Conservation (phyloP, 2,888 invertebrate genomes). For the Willowsia nigromaculata region DNA sequence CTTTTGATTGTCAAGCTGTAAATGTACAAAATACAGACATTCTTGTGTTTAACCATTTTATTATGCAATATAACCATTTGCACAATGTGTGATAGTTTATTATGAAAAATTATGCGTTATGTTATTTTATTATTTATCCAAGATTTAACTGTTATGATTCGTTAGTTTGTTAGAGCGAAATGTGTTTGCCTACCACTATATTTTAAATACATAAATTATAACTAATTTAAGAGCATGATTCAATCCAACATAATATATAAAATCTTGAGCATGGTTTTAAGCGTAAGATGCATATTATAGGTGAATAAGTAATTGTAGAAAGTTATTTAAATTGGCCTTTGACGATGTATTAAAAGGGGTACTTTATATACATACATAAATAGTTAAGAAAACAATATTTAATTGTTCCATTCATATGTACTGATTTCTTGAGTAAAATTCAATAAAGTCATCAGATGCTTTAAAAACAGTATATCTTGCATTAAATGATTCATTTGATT, state of each 20-base stretch:
- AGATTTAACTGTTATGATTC: too few relatives aligned
- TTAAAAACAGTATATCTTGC: constrained; percentile 20
- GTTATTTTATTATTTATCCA: neutral
- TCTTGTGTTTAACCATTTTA: neutral
- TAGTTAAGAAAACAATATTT: neutral
- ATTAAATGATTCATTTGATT: too few relatives aligned
- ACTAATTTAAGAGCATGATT: too few relatives aligned
- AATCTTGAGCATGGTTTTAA: neutral
- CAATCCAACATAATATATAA: neutral
- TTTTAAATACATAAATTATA: too few relatives aligned
- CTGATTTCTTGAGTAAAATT: constrained; percentile 20
- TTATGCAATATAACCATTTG: neutral
- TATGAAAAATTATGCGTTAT: neutral
- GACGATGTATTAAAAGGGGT: constrained; percentile 4
- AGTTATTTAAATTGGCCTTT: constrained; percentile 27
- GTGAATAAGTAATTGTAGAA: neutral
- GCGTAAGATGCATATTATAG: too few relatives aligned
- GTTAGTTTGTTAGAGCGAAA: too few relatives aligned
- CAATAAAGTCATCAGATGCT: constrained; percentile 48
- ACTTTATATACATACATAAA: neutral
- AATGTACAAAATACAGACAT: neutral
- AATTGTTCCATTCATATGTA: constrained; percentile 42
- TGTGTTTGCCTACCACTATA: too few relatives aligned
- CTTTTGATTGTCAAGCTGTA: neutral
- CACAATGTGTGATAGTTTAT: constrained; percentile 9